These are phyloP conservation scores for Zaprionus obscuricornis DNA, from an alignment of 2,888 invertebrate genomes.

Conservation along the genomic window DNA sequence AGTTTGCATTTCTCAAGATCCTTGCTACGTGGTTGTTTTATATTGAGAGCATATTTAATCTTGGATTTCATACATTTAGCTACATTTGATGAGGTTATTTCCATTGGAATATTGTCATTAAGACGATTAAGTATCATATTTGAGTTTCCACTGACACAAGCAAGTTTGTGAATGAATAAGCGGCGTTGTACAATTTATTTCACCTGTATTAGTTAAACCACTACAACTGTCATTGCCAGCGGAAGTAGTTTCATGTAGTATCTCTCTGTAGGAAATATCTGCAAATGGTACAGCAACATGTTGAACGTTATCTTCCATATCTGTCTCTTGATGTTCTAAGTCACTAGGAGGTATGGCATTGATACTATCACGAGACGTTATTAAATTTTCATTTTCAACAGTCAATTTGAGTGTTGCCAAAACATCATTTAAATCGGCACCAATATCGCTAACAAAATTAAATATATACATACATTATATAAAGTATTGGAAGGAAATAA, in stretches of 20 bases:
- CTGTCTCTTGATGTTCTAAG: constrained; percentile 82
- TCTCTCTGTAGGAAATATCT: constrained; percentile 65
- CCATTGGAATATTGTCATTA: constrained; percentile 80
- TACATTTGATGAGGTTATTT: constrained; percentile 20
- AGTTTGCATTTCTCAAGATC: constrained; percentile 83
- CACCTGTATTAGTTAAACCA: too few species aligned
- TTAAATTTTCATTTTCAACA: constrained; percentile 67
- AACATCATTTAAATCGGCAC: constrained; percentile 49
- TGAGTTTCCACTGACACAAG: constrained; percentile 80
- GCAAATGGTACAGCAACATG: constrained; percentile 80
- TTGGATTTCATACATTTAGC: constrained; percentile 27
- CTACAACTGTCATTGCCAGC: background rate
- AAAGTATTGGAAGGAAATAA: fast-evolving
- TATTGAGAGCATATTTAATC: constrained; percentile 30
- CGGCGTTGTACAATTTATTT: constrained; percentile 44
- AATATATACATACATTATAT: background rate
- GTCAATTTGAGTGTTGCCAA: constrained; percentile 57
- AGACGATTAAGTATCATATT: constrained; percentile 83
- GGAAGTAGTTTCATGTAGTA: constrained; percentile 4
- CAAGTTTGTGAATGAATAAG: constrained; percentile 77
- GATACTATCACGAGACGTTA: constrained; percentile 82
- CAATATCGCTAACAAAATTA: constrained; percentile 18
- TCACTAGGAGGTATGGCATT: constrained; percentile 83
- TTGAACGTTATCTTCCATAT: constrained; percentile 79
- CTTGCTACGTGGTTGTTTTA: constrained; percentile 73